Evolutionary conservation across 1,140 invertebrate genomes (phyloP).

Genomic region (Drosophila nannoptera): DNA sequence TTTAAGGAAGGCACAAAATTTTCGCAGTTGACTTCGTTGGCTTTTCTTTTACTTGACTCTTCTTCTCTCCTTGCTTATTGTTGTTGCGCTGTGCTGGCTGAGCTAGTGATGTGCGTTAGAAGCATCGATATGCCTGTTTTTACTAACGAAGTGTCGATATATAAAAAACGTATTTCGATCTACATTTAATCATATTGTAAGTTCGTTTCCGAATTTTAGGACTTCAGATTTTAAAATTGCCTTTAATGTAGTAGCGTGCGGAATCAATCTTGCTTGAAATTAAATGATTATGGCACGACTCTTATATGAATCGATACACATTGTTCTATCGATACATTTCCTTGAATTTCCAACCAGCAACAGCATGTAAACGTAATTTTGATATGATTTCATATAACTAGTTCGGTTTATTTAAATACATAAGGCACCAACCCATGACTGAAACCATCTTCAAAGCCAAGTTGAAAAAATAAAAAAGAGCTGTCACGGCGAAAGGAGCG

Average conservation of each 20-base stretch:
- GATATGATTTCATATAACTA: slow-evolving; percentile 44
- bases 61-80: slow-evolving; percentile 31
- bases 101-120: slow-evolving; percentile 20
- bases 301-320: neutral
- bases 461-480: slow-evolving; percentile 13
- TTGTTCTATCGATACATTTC: slow-evolving; percentile 21
- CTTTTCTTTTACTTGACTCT: slow-evolving; percentile 42
- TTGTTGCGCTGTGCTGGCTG: slow-evolving; percentile 29
- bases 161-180: neutral
- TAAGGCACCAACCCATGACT: slow-evolving; percentile 31
- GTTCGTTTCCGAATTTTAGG: neutral
- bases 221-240: too few species aligned
- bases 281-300: too few species aligned
- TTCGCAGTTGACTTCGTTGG: slow-evolving; percentile 45
- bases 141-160: slow-evolving; percentile 13
- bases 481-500: slow-evolving; percentile 4
- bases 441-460: slow-evolving; percentile 21
- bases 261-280: too few species aligned
- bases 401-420: slow-evolving; percentile 28
- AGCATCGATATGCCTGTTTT: slow-evolving; percentile 24
- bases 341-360: slow-evolving; percentile 18
- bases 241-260: too few species aligned
- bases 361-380: slow-evolving; percentile 26
- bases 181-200: neutral
- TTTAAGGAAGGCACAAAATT: slow-evolving; percentile 28